phyloP scores from a whole-genome alignment of 2,797 vertebrate species.

The Gobionotothen gibberifrons region DNA sequence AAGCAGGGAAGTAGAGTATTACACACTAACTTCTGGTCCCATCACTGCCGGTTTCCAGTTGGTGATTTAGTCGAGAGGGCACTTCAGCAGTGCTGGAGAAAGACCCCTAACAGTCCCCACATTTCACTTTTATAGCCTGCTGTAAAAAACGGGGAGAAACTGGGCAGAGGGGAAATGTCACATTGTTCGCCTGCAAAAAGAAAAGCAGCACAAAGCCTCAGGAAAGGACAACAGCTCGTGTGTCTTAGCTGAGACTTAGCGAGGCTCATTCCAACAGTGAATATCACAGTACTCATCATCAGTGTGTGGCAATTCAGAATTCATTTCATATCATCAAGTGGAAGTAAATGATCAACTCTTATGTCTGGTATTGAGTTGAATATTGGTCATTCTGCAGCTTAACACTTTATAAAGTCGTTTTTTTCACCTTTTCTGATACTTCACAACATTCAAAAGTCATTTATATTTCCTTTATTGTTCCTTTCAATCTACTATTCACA shows the following conservation, averaged over 20 bases:
- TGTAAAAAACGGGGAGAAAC: constrained; percentile 76
- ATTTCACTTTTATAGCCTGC: constrained; percentile 80
- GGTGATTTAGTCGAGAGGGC: constrained; percentile 59
- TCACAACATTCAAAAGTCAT: constrained; percentile 36
- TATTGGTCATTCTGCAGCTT: background rate
- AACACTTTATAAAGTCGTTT: constrained; percentile 1
- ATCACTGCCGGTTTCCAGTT: constrained; percentile 35
- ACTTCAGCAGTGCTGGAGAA: constrained; percentile 55
- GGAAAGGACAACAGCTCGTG: constrained; percentile 64
- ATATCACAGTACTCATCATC: constrained; percentile 33
- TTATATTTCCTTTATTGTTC: constrained; percentile 47
- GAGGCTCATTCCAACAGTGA: constrained; percentile 26
- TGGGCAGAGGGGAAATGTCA: constrained; percentile 71
- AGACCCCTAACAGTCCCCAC: constrained; percentile 66
- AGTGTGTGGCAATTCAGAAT: constrained; percentile 6
- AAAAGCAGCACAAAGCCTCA: constrained; percentile 49
- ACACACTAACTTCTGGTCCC: constrained; percentile 47
- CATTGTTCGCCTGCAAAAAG: constrained; percentile 64
- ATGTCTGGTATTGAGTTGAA: background rate
- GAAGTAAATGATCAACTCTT: constrained; percentile 12
- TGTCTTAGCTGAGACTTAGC: constrained; percentile 52
- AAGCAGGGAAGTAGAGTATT: constrained; percentile 28
- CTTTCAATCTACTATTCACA: constrained; percentile 17
- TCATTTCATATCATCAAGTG: constrained; percentile 5
- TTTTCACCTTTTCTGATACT: constrained; percentile 32